phyloP scores from a whole-genome alignment of 2,888 invertebrate genomes.

The Temnothorax unifasciatus region DNA sequence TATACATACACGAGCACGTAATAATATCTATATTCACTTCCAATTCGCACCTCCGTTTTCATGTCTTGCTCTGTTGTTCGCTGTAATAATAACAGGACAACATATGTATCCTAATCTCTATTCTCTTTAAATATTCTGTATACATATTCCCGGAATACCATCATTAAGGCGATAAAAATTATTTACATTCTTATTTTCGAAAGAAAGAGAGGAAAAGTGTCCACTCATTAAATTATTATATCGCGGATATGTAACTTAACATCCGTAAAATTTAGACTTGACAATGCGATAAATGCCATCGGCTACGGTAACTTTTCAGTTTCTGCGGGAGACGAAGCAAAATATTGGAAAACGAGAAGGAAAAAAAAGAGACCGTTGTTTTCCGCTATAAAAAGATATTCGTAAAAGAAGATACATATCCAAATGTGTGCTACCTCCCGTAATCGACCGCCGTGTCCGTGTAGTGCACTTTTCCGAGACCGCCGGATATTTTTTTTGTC shows the following conservation, averaged over 20 bases:
- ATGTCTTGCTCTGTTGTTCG: not conserved
- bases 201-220: not conserved
- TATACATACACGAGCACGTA: not conserved
- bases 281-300: not conserved
- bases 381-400: not conserved
- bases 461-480: slow-evolving; percentile 75
- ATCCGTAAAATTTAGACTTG: not conserved
- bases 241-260: not conserved
- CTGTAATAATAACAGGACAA: slow-evolving; percentile 8
- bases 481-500: slow-evolving; percentile 32
- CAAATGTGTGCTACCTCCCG: not conserved
- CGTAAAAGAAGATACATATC: not conserved
- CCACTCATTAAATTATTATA: not conserved
- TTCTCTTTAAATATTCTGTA: not conserved
- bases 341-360: not conserved
- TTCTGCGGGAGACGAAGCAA: not conserved
- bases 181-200: not conserved
- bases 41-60: slow-evolving; percentile 15
- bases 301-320: not conserved
- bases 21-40: slow-evolving; percentile 30
- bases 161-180: not conserved
- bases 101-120: not conserved
- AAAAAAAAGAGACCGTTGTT: not conserved
- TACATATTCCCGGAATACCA: not conserved
- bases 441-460: slow-evolving; percentile 49